Conservation (phyloP, 1,140 invertebrate species). For the Psilanteris sp. region DNA sequence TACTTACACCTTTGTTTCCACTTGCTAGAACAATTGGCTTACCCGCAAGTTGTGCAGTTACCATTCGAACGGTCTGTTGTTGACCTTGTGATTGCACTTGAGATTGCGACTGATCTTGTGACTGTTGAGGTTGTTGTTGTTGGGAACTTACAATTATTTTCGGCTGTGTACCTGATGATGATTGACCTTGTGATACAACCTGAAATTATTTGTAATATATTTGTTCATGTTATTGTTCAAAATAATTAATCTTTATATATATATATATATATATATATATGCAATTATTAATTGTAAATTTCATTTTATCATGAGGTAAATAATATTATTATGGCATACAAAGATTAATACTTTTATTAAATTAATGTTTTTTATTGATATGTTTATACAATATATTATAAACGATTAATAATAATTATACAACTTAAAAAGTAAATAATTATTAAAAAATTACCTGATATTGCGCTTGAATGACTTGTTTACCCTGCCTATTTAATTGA, state of each 20-base stretch:
- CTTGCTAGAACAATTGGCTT: conserved; percentile 84
- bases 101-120: conserved; percentile 62
- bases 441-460: conserved; percentile 69
- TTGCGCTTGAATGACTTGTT: conserved; percentile 77
- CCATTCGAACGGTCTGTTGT: conserved; percentile 79
- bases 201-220: conserved; percentile 26
- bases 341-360: too few species aligned
- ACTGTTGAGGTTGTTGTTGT: conserved; percentile 65
- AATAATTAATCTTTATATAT: too few species aligned
- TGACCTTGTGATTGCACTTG: conserved; percentile 60
- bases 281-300: too few species aligned
- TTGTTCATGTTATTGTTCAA: not conserved
- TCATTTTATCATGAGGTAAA: too few species aligned
- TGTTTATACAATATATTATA: too few species aligned
- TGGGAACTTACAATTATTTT: conserved; percentile 77
- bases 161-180: conserved; percentile 69
- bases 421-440: not conserved
- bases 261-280: too few species aligned
- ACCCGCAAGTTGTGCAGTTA: conserved; percentile 82
- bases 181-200: conserved; percentile 76
- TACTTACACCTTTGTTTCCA: conserved; percentile 77
- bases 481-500: conserved; percentile 75
- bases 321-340: too few species aligned
- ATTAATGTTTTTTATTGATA: too few species aligned
- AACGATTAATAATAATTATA: too few species aligned